These are phyloP conservation scores for Pinna nobilis DNA, from an alignment of 1,140 invertebrate genomes.

Conservation along the genomic window DNA sequence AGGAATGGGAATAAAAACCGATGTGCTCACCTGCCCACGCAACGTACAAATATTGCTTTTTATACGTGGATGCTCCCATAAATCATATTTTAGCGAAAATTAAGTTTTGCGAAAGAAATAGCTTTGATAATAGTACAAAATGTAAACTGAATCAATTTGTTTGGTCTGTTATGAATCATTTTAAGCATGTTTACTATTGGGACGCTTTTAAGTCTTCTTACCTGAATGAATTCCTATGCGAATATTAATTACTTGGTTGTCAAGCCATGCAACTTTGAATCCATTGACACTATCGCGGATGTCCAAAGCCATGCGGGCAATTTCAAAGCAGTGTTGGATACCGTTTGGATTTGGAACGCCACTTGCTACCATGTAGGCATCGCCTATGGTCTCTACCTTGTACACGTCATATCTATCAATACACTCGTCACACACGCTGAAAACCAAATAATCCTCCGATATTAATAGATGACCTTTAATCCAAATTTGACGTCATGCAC, in stretches of 20 bases:
- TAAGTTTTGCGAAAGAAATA: no score
- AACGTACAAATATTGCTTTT: no score
- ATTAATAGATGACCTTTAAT: neutral
- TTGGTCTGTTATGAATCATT: no score
- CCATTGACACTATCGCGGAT: slow-evolving; percentile 84
- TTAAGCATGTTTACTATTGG: no score
- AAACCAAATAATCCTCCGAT: neutral
- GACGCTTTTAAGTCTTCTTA: neutral
- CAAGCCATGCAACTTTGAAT: slow-evolving; percentile 88
- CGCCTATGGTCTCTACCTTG: slow-evolving; percentile 95
- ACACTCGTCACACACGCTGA: slow-evolving; percentile 25
- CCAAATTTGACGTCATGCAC: no score
- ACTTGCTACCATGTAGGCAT: slow-evolving; percentile 95
- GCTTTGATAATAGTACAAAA: no score
- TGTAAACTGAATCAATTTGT: no score
- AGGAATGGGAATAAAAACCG: no score
- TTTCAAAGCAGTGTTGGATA: slow-evolving; percentile 85
- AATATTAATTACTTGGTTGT: slow-evolving; percentile 84
- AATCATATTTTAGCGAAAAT: no score
- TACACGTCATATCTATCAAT: slow-evolving; percentile 92
- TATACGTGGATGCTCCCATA: no score
- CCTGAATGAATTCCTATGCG: slow-evolving; percentile 84
- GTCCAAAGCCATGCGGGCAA: slow-evolving; percentile 79
- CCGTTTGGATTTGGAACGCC: slow-evolving; percentile 86
- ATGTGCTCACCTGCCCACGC: no score